Evolutionary conservation across 2,113 vertebrate genomes (phyloP).

Genomic region (Herpetotheres cachinnans): DNA sequence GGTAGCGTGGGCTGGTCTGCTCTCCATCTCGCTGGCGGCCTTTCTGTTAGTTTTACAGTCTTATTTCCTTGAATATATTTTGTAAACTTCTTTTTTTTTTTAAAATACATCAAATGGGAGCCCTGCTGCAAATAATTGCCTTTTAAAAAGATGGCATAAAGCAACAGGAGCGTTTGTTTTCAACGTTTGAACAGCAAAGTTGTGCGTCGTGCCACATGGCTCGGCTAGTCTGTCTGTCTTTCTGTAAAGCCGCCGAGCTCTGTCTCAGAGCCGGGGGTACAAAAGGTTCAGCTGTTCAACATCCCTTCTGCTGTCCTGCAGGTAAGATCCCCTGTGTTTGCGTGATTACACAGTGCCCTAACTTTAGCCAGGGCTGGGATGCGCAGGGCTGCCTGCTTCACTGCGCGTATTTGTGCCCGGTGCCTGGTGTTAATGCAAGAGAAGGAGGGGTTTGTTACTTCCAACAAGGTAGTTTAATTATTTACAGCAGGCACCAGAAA

Average conservation of each 20-base stretch:
- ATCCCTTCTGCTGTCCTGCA: neutral
- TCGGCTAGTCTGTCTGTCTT: neutral
- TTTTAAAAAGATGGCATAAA: neutral
- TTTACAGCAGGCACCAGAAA: neutral
- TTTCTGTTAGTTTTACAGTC: neutral
- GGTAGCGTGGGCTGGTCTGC: neutral
- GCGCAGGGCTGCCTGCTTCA: neutral
- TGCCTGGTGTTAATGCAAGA: neutral
- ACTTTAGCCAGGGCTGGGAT: neutral
- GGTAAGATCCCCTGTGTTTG: neutral
- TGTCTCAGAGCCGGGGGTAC: neutral
- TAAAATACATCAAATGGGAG: neutral
- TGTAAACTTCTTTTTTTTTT: neutral
- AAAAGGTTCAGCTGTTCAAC: neutral
- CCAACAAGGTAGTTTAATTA: neutral
- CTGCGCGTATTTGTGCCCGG: fast-evolving
- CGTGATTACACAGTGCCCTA: fast-evolving
- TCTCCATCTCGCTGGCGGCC: neutral
- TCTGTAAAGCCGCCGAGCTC: neutral
- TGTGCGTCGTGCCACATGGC: neutral
- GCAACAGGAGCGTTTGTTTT: neutral
- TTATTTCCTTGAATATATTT: neutral
- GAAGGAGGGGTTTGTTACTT: neutral
- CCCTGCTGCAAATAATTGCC: neutral
- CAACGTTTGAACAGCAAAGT: neutral